phyloP scores from a whole-genome alignment of 2,888 invertebrate species.

The Lagria hirta region DNA sequence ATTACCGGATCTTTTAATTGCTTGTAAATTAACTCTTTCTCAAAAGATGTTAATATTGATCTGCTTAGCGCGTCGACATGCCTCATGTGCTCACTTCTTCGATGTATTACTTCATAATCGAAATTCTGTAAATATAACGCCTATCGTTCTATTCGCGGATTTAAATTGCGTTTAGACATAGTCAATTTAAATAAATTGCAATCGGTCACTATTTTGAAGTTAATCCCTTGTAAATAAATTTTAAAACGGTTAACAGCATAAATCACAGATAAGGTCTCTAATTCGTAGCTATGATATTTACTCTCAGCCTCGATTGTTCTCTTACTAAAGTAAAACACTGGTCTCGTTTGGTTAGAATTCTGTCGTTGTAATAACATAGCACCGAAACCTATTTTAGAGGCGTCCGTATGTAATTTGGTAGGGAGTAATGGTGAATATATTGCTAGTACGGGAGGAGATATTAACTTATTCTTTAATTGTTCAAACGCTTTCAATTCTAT shows the following conservation, averaged over 20 bases:
- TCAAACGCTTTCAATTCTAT: no score
- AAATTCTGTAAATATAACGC: conserved; percentile 32
- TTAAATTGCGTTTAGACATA: conserved; percentile 39
- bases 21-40: no score
- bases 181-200: conserved; percentile 38
- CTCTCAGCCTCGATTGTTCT: conserved; percentile 37
- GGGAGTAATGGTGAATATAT: conserved; percentile 31
- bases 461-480: no score
- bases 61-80: conserved; percentile 42
- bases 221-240: conserved; percentile 38
- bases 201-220: conserved; percentile 41
- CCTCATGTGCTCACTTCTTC: conserved; percentile 31
- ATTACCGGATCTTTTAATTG: conserved; percentile 35
- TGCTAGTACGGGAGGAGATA: no score
- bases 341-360: conserved; percentile 36
- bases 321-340: conserved; percentile 43
- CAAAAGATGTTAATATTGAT: conserved; percentile 15
- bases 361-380: conserved; percentile 43
- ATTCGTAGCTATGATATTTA: conserved; percentile 44
- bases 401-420: conserved; percentile 45
- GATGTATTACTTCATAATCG: conserved; percentile 30
- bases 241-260: conserved; percentile 38
- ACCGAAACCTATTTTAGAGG: conserved; percentile 40
- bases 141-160: conserved; percentile 41
- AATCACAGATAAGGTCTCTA: conserved; percentile 39